phyloP scores from a whole-genome alignment of 2,888 invertebrate species.

The Tuta absoluta region DNA sequence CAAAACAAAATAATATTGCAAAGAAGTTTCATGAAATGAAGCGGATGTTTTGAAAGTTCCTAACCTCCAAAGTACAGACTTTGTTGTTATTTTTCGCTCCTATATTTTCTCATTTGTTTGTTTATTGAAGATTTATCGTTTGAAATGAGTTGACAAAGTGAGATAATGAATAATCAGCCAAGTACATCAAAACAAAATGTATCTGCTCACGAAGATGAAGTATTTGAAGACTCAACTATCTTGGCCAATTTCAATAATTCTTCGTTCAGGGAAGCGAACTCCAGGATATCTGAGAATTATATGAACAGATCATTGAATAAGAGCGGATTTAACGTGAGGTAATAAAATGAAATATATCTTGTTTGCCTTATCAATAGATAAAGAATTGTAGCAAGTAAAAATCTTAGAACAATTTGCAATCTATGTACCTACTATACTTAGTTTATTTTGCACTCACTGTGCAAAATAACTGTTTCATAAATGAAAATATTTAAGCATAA shows the following conservation, averaged over 20 bases:
- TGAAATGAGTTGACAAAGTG: constrained; percentile 5
- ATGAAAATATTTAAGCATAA: too few species aligned
- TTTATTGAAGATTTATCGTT: neutral
- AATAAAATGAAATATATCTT: constrained; percentile 29
- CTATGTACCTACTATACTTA: too few species aligned
- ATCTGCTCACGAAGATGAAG: constrained; percentile 57
- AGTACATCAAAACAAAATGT: constrained; percentile 45
- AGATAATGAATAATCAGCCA: constrained; percentile 42
- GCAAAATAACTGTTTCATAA: too few species aligned
- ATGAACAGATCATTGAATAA: constrained; percentile 49
- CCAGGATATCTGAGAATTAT: constrained; percentile 46
- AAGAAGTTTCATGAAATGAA: neutral
- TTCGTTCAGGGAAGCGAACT: constrained; percentile 48
- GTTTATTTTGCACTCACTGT: too few species aligned
- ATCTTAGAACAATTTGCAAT: too few species aligned
- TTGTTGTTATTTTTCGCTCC: constrained; percentile 19
- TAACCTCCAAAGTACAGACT: constrained; percentile 1
- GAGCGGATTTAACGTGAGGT: constrained; percentile 67
- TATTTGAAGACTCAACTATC: constrained; percentile 68
- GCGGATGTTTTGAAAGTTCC: constrained; percentile 12
- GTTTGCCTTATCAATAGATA: neutral
- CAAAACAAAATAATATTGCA: neutral
- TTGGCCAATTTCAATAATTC: constrained; percentile 64
- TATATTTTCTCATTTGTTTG: constrained; percentile 20
- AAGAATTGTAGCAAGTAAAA: too few species aligned